phyloP scores from a whole-genome alignment of 2,888 invertebrate species.

The Epinotia demarniana region DNA sequence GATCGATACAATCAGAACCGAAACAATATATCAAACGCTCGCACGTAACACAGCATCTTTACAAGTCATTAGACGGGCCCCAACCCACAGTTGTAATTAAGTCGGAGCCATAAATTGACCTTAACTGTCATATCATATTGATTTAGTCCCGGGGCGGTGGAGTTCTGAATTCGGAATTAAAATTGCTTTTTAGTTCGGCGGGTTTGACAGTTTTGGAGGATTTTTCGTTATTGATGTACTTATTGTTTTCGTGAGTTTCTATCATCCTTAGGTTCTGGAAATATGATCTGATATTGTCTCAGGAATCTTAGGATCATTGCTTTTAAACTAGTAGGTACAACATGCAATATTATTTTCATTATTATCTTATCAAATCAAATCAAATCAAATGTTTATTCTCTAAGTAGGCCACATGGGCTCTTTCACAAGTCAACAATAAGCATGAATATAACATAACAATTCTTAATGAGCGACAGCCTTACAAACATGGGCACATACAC shows the following conservation, averaged over 20 bases:
- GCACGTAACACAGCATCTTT: constrained; percentile 67
- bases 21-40: constrained; percentile 41
- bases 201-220: constrained; percentile 32
- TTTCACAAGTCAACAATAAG: too few species aligned
- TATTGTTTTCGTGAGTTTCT: not conserved
- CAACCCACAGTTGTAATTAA: constrained; percentile 81
- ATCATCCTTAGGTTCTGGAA: too few species aligned
- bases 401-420: too few species aligned
- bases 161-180: constrained; percentile 35
- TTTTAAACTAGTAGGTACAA: too few species aligned
- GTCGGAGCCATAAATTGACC: constrained; percentile 84
- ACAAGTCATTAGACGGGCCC: constrained; percentile 79
- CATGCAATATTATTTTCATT: too few species aligned
- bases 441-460: too few species aligned
- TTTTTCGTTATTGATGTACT: not conserved
- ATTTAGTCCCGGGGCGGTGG: constrained; percentile 76
- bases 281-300: too few species aligned
- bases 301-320: too few species aligned
- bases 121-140: constrained; percentile 85
- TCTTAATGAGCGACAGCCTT: too few species aligned
- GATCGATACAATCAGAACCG: constrained; percentile 36
- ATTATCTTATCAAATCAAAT: too few species aligned
- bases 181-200: constrained; percentile 40
- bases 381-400: too few species aligned
- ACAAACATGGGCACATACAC: too few species aligned